phyloP scores from a whole-genome alignment of 1,140 invertebrate genomes.

The Dreissena polymorpha region DNA sequence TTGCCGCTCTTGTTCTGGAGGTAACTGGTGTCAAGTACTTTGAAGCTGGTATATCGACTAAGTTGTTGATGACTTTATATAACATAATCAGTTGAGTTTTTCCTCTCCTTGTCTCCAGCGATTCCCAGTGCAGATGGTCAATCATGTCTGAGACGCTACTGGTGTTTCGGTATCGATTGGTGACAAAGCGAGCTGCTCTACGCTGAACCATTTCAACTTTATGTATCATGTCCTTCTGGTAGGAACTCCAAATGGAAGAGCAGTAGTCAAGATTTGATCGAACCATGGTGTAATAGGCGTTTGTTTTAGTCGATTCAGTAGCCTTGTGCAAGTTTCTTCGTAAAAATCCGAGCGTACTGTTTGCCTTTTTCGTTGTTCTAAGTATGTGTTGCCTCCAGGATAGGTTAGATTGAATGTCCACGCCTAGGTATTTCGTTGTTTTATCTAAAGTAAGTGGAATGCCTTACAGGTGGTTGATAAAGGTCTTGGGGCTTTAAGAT shows the following conservation, averaged over 20 bases:
- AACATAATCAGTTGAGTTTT: constrained; percentile 9
- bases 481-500: not conserved
- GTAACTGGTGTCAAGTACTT: too few relatives aligned
- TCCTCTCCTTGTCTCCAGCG: not conserved
- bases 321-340: not conserved
- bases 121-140: constrained; percentile 22
- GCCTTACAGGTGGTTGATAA: not conserved
- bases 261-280: constrained; percentile 9
- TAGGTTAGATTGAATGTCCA: constrained; percentile 3
- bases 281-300: not conserved
- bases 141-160: constrained; percentile 49
- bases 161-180: constrained; percentile 34
- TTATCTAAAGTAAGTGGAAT: not conserved
- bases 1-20: too few relatives aligned
- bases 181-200: constrained; percentile 54
- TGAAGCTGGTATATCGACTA: not conserved
- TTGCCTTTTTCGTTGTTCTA: constrained; percentile 30
- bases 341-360: constrained; percentile 21
- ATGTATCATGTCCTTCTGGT: not conserved
- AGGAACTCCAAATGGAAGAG: constrained; percentile 1
- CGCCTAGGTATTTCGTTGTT: constrained; percentile 5
- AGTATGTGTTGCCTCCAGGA: constrained; percentile 86
- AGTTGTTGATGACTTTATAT: constrained; percentile 1
- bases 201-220: constrained; percentile 61
- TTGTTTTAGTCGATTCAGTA: not conserved